phyloP scores from a whole-genome alignment of 2,888 invertebrate species.

The Venusia cambrica region DNA sequence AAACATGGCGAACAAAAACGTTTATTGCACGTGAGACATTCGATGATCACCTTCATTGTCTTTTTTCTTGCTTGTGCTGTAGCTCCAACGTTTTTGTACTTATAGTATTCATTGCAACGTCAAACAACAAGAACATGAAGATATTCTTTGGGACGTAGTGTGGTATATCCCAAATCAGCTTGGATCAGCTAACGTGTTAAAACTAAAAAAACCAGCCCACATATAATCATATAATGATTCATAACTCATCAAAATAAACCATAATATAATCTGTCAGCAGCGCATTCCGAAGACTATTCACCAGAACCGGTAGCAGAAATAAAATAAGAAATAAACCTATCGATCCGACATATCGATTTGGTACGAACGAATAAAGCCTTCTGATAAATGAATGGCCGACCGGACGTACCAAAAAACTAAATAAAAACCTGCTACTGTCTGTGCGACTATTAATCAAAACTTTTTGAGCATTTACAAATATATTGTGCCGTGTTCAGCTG shows the following conservation, averaged over 20 bases:
- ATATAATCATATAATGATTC: neutral
- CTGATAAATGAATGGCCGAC: constrained; percentile 13
- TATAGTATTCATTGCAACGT: no score
- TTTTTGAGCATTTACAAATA: constrained; percentile 42
- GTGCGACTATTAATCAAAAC: constrained; percentile 68
- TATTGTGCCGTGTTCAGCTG: no score
- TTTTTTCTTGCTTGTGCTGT: no score
- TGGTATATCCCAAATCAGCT: no score
- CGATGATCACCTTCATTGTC: no score
- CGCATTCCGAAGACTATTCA: constrained; percentile 37
- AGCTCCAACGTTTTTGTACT: no score
- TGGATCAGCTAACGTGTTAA: no score
- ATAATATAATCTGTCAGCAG: constrained; percentile 14
- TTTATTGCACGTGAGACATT: no score
- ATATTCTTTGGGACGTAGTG: no score
- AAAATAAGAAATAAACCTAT: constrained; percentile 40
- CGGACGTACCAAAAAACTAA: constrained; percentile 47
- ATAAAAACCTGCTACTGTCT: constrained; percentile 58
- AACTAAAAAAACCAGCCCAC: no score
- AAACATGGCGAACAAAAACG: no score
- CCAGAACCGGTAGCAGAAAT: constrained; percentile 37
- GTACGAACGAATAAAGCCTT: constrained; percentile 41
- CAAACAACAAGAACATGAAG: no score
- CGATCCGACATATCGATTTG: constrained; percentile 35
- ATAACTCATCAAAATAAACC: neutral